Conservation (phyloP, 1,140 invertebrate genomes). For the Cotesia vestalis region DNA sequence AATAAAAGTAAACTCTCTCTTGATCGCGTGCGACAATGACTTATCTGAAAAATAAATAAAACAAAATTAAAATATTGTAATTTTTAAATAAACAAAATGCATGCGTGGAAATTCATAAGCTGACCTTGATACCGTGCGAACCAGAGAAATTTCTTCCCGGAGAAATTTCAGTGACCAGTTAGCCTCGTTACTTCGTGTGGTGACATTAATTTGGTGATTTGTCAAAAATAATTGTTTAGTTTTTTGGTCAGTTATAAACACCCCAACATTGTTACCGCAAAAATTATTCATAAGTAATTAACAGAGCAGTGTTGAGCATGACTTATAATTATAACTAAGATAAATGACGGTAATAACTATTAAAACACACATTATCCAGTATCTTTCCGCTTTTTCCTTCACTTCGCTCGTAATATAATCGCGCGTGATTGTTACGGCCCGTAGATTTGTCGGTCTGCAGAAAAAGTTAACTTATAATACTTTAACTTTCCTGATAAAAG, state of each 20-base stretch:
- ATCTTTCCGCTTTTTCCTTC: constrained; percentile 10
- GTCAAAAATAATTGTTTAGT: no score
- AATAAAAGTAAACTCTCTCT: background rate
- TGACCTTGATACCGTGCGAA: constrained; percentile 24
- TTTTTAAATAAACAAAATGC: background rate
- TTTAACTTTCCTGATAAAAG: background rate
- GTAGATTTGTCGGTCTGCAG: constrained; percentile 2
- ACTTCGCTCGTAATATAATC: background rate
- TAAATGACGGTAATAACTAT: background rate
- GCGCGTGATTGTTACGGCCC: constrained; percentile 5
- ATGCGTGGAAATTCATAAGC: constrained; percentile 22
- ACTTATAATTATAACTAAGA: background rate
- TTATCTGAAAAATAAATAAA: no score
- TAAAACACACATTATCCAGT: background rate
- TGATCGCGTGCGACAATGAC: no score
- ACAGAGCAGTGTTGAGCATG: no score
- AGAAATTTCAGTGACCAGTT: constrained; percentile 30
- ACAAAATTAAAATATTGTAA: background rate
- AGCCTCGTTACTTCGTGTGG: background rate
- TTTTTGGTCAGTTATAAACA: background rate
- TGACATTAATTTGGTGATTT: constrained; percentile 9
- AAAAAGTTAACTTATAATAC: background rate
- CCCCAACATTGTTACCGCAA: no score
- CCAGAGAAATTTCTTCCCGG: constrained; percentile 33
- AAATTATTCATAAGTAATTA: no score